Conservation (phyloP, 1,140 invertebrate species). For the Armadillidium nasatum region DNA sequence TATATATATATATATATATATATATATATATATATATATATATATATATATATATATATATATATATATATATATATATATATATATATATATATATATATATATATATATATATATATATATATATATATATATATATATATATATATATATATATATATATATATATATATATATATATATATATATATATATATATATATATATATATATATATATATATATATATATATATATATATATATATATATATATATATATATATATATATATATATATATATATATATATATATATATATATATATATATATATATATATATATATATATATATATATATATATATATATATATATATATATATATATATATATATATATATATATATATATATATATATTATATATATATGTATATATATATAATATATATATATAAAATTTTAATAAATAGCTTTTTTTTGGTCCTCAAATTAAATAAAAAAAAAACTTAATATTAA, state of each 20-base stretch:
- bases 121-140: slow-evolving; percentile 19
- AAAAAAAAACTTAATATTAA: too few relatives aligned
- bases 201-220: slow-evolving; percentile 17
- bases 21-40: not conserved
- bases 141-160: slow-evolving; percentile 14
- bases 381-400: not conserved
- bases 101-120: slow-evolving; percentile 12
- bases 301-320: not conserved
- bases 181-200: slow-evolving; percentile 19
- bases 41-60: slow-evolving; percentile 21
- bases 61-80: slow-evolving; percentile 22
- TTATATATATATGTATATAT: not conserved
- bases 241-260: not conserved
- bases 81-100: slow-evolving; percentile 9
- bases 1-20: too few relatives aligned
- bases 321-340: not conserved
- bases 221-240: slow-evolving; percentile 24
- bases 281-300: too few relatives aligned
- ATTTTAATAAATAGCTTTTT: too few relatives aligned
- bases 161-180: slow-evolving; percentile 2
- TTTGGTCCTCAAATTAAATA: too few relatives aligned
- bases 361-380: not conserved
- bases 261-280: not conserved
- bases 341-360: not conserved
- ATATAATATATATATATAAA: too few relatives aligned